Base-by-base conservation (phyloP, 2,113 vertebrate genomes). In the Bos indicus region DNA sequence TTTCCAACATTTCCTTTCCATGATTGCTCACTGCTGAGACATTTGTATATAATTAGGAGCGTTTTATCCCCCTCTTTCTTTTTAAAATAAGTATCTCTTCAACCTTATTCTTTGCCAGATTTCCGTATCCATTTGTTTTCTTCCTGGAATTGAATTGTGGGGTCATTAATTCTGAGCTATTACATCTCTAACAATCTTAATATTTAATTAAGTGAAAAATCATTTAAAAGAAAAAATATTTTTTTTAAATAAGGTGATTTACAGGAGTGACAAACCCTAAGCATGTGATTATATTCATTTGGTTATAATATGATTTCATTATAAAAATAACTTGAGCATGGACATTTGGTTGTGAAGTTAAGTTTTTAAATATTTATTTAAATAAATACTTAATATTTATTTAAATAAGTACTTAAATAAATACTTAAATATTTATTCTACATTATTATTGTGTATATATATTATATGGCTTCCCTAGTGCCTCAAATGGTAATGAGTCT, bases 1-100 rank as follows among this genome's bases (percentile, higher is more conserved):
- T 97, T 98, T 95, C 83, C 80, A 97, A 92, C 95, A 95, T 48
- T 93, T 93, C 26, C 51, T 89, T 98, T 95, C 23, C 74, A 30
- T 74, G 54, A 97, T 93, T 98, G 97, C 94, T 78, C 19, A 98
- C 90, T 83, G 95, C 36, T 67, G 96, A 97, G 77, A 97, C 0
- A 26, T 95, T 94, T 97, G 77, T 97, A 43, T 81, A 40, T 84
- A 97, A 98, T 98, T 88, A 95, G 26, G 71, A 97, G 51, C 25
- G 19, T 7, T 94, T 90, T 93, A 52, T 83, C 52, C 74, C 28
- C 4, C 9, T 62, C 43, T 85, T 86, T 96, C 80, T 40, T 92
- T 83, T 96, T 60, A 36, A 87, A 87, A 84, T 82, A 56, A 3
- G 1, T 91, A 2, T 80, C 26, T 74, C 64, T 97, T 81, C 54